phyloP scores from a whole-genome alignment of 2,113 vertebrate genomes.

The Sinocyclocheilus grahami region DNA sequence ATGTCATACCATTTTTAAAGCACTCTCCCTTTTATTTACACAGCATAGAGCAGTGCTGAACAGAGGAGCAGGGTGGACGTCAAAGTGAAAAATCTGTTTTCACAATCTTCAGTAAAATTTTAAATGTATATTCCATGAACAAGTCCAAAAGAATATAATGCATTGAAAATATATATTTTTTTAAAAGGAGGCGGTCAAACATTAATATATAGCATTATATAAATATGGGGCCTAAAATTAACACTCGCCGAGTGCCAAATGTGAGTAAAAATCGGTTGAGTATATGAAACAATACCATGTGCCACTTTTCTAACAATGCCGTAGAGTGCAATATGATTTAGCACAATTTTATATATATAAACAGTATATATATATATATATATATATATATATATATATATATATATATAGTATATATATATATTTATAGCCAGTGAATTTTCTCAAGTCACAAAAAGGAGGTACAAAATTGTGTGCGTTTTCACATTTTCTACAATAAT shows the following conservation, averaged over 20 bases:
- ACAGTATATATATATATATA: too few relatives aligned
- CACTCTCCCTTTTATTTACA: constrained; percentile 6
- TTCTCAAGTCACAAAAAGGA: too few relatives aligned
- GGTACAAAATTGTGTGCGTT: not conserved
- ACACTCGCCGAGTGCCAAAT: too few relatives aligned
- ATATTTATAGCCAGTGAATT: too few relatives aligned
- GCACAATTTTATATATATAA: too few relatives aligned
- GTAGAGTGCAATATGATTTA: too few relatives aligned
- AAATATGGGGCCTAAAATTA: too few relatives aligned
- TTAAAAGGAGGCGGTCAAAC: not conserved
- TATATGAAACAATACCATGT: too few relatives aligned
- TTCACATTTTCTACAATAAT: not conserved
- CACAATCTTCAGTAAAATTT: not conserved
- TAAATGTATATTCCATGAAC: not conserved
- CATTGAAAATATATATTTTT: not conserved
- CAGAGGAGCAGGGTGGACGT: not conserved
- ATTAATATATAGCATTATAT: not conserved
- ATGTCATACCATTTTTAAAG: constrained; percentile 7
- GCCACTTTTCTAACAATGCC: too few relatives aligned
- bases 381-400: too few relatives aligned
- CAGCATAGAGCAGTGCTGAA: not conserved
- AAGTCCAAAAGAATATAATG: not conserved
- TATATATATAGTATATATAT: too few relatives aligned
- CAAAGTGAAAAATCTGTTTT: constrained; percentile 21
- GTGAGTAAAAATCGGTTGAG: too few relatives aligned